These are phyloP conservation scores for Stictocephala bisonia DNA, from an alignment of 2,888 invertebrate species.

Conservation along the genomic window DNA sequence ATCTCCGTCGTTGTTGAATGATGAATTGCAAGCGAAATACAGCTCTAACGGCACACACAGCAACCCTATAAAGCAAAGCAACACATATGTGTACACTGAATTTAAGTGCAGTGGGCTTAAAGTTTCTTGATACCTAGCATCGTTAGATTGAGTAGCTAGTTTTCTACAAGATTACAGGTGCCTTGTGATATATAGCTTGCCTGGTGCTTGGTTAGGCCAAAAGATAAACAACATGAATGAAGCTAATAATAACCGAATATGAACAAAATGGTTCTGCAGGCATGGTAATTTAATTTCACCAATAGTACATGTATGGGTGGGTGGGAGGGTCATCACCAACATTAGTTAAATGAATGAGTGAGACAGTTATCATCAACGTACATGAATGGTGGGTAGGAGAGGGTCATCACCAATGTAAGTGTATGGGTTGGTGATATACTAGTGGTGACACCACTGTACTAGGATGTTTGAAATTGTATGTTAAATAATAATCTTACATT, in stretches of 20 bases:
- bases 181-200: not conserved
- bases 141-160: not conserved
- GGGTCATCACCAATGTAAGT: too few relatives aligned
- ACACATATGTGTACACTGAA: not conserved
- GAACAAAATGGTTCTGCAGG: too few relatives aligned
- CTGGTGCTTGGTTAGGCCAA: not conserved
- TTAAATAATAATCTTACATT: too few relatives aligned
- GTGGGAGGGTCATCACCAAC: too few relatives aligned
- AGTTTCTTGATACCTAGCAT: not conserved
- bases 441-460: too few relatives aligned
- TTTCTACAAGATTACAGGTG: not conserved
- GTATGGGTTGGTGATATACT: too few relatives aligned
- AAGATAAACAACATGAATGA: not conserved
- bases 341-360: too few relatives aligned
- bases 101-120: not conserved
- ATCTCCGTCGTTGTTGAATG: constrained; percentile 15
- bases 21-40: constrained; percentile 16
- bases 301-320: too few relatives aligned
- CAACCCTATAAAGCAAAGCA: constrained; percentile 10
- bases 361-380: too few relatives aligned
- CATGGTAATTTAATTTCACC: too few relatives aligned
- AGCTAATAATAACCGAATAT: not conserved
- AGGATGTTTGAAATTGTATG: too few relatives aligned
- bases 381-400: too few relatives aligned
- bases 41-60: not conserved